Evolutionary conservation across 2,113 vertebrate species (phyloP).

Genomic region (Megalops atlanticus): DNA sequence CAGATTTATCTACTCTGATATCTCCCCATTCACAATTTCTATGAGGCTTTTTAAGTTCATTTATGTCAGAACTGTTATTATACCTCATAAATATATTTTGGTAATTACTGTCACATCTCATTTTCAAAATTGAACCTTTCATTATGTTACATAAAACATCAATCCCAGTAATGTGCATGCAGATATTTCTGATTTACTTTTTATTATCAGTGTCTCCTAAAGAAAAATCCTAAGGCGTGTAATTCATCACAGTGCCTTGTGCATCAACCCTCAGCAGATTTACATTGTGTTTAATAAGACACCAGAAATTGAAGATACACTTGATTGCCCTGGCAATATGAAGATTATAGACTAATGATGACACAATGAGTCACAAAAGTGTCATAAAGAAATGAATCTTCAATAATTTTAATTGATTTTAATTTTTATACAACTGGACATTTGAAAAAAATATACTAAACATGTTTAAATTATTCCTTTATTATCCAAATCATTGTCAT

Average conservation of each 20-base stretch:
- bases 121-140: background rate
- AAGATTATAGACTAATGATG: background rate
- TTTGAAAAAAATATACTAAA: background rate
- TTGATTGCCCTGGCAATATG: background rate
- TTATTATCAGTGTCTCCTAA: background rate
- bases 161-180: background rate
- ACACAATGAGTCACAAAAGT: background rate
- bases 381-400: background rate
- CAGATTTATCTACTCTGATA: too few relatives aligned
- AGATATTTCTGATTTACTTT: too few relatives aligned
- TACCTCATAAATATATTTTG: too few relatives aligned
- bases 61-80: too few relatives aligned
- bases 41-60: too few relatives aligned
- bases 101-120: background rate
- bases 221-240: background rate
- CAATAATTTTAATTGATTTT: background rate
- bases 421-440: background rate
- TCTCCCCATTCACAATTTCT: too few relatives aligned
- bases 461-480: background rate
- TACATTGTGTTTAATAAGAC: background rate
- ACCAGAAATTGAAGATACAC: background rate
- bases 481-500: background rate
- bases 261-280: background rate
- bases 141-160: background rate
- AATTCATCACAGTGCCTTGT: conserved; percentile 8